Evolutionary conservation across 2,888 invertebrate species (phyloP), one percentile per base, ranked within the genome.

Genomic region (Archips crataeganus): DNA sequence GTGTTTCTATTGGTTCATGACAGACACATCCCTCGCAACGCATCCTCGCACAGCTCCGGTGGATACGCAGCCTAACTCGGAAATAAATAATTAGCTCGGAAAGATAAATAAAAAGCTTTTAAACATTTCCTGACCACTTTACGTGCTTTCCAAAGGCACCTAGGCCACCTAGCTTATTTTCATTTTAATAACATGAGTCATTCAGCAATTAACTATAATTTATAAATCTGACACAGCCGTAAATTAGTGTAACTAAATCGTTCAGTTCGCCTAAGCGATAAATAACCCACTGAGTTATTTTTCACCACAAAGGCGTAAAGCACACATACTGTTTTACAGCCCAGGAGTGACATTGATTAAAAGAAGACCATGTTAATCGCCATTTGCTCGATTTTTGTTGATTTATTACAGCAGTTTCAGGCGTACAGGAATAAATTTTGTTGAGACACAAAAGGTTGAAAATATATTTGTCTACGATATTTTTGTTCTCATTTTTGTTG

Each of bases 391-490:
- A 45, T 47, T 57, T 62, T 39, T 8, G 34, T 32, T 67, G 67
- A 68, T 68, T 68, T 72, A 68, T 63, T 34, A 67, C 34, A 10
- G n/a, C 45, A 70, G 64, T 23, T 47, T 36, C 34, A 36, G 42
- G 13, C 45, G 71, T 34, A 47, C 42, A 45, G 36, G 54, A 67
- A 67, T 72, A 61, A 72, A 71, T 64, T 70, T 57, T 47, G 59
- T 64, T 59, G 47, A 36, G 64, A 23, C 34, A 57, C 36, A 34
- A 42, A 32, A 13, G 45, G 15, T 32, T 57, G 8, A 57, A 57
- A 60, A 60, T 3, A 13, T n/a, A 60, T 60, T 60, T 36, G 5
- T n/a, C n/a, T 45, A 45, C 3, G 45, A 13, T n/a, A n/a, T 13
- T 49, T 49, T 49, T 49, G 5, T 49, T 49, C n/a, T 13, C 23